phyloP scores from a whole-genome alignment of 1,140 invertebrate genomes.

The Drosophila mayri region DNA sequence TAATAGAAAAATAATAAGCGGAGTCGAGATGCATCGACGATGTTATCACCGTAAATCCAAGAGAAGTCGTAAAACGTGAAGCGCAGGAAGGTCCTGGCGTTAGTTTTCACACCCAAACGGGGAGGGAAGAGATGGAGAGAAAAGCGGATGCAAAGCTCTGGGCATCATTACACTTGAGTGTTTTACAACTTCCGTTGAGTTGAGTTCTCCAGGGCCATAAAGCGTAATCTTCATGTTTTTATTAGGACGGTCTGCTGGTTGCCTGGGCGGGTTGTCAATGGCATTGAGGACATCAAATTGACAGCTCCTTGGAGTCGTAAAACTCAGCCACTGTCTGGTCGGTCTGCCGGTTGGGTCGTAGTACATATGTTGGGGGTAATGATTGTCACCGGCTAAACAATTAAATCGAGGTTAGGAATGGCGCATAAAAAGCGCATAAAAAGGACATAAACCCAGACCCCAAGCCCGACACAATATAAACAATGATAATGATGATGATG shows the following conservation, averaged over 20 bases:
- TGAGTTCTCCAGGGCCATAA: slow-evolving; percentile 68
- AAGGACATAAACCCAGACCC: slow-evolving; percentile 70
- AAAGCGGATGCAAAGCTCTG: slow-evolving; percentile 45
- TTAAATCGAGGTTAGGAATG: slow-evolving; percentile 85
- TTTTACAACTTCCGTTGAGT: slow-evolving; percentile 78
- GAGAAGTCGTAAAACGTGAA: slow-evolving; percentile 64
- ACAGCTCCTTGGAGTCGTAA: slow-evolving; percentile 81
- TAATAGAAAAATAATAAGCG: slow-evolving; percentile 80
- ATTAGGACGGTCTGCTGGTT: slow-evolving; percentile 43
- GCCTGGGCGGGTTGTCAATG: slow-evolving; percentile 61
- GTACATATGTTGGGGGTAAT: slow-evolving; percentile 75
- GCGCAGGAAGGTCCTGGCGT: slow-evolving; percentile 49
- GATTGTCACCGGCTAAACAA: slow-evolving; percentile 85
- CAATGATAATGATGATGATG: slow-evolving; percentile 49
- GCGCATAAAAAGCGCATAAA: slow-evolving; percentile 84
- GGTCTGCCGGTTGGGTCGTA: neutral
- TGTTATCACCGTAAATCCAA: slow-evolving; percentile 73
- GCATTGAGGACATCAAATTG: slow-evolving; percentile 76
- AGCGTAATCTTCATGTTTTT: slow-evolving; percentile 83
- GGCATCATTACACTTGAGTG: slow-evolving; percentile 80
- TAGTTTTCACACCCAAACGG: slow-evolving; percentile 73
- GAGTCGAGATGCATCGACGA: slow-evolving; percentile 57
- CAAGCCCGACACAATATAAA: slow-evolving; percentile 13
- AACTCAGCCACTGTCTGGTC: slow-evolving; percentile 57
- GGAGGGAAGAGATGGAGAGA: neutral